Base-by-base conservation (phyloP, 2,888 invertebrate genomes). In the Philaethria dido region DNA sequence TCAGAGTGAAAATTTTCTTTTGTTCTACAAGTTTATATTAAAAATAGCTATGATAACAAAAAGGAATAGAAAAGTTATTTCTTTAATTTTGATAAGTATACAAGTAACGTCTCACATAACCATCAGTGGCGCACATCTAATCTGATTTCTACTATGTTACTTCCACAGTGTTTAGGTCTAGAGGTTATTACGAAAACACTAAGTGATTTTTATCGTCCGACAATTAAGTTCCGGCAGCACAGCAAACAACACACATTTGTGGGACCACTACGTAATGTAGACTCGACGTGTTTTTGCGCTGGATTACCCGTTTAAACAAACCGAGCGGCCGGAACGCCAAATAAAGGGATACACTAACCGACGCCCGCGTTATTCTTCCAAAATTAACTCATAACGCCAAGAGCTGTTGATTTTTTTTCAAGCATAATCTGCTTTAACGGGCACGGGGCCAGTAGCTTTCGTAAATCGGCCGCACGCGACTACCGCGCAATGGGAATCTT, bases 331-430 rank as follows among this genome's bases (percentile, higher is more conserved):
- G 84, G 82, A 86, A 86, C 85, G 82, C 86, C 86, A 89, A 91
- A 91, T 88, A 92, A 89, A 90, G 86, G 86, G 84, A 85, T 87
- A 87, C 83, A 86, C 85, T 87, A 88, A 88, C 89, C 85, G 78
- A 80, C 85, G 80, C 78, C 78, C 83, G 86, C 89, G 87, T 92
- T 89, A 89, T 88, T 91, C 89, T 90, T 92, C 87, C 89, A 86
- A 89, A 92, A 92, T 92, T 92, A 92, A 92, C 92, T 91, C 92
- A 91, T 91, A 92, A 89, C 87, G 86, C 87, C 87, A 87, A 88
- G 87, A 85, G 87, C 83, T 84, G 83, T 88, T 86, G 87, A 86
- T 85, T 87, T 87, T 88, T 87, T 89, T 89, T 86, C 80, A 77
- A 79, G 83, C 82, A 87, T 91, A 91, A 92, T 92, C 91, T 89